Base-by-base conservation (phyloP, 2,797 vertebrate genomes). In the Takifugu ocellatus region DNA sequence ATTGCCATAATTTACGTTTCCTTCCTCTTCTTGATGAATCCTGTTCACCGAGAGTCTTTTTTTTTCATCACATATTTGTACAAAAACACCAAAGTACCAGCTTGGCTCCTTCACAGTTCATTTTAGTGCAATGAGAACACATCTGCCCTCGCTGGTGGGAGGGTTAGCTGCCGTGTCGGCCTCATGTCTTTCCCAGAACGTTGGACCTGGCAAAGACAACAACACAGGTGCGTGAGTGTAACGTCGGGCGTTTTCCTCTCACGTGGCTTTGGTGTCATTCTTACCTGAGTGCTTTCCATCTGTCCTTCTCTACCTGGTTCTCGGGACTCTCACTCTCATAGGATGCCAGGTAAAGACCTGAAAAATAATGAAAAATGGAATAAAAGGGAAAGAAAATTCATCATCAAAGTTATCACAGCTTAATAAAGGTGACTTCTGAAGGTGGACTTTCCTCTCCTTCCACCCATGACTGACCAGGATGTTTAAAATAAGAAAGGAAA, bases 261-360 rank as follows among this genome's bases (percentile, higher is more conserved):
- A 25, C 64, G 25, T 36, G 21, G 31, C 16, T 46, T 46, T 11
- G 3, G 6, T 31, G 39, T 26, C 36, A 1, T 50, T 2, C 68
- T 43, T 51, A 97, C 97, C 97, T 96, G 79, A 99, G 92, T 53
- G 93, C 92, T 90, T 98, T 97, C 92, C 96, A 96, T 68, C 95
- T 94, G 89, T 99, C 95, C 84, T 97, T 97, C 84, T 99, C 97
- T 59, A 94, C 68, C 70, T 98, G 94, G 86, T 98, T 98, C 88
- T 99, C 97, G 3, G 97, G 97, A 73, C 96, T 94, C 88, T 99
- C 96, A 0, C 95, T 98, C 81, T 98, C 97, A 48, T 98, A 99
- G 10, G 97, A 99, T 27, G 96, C 95, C 76, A 98, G 87, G 79
- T 96, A 96, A 59, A 99, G 94, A 89, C 97, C 86, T 83, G 87